Base-by-base conservation (phyloP, 2,888 invertebrate species). In the Nomada lathburiana region DNA sequence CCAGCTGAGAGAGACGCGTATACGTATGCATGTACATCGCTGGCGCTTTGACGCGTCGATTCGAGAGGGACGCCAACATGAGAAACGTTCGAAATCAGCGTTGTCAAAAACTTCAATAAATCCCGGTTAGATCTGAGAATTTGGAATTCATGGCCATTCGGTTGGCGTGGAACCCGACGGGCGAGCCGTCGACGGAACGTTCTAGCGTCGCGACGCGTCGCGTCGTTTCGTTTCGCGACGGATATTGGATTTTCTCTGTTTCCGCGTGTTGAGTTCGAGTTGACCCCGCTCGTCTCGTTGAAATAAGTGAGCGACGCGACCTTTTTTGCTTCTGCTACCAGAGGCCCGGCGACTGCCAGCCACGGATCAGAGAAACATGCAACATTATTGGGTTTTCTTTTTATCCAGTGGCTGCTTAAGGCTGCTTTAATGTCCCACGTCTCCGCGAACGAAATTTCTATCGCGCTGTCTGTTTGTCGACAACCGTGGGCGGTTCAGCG, bases 191-290 rank as follows among this genome's bases (percentile, higher is more conserved):
- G 71, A 13, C 60, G 65, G 65, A 77, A 77, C 26, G 71, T 72
- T 77, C 59, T 64, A 69, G 69, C 59, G 53, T 70, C 53, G 72
- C 36, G 36, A 36, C 36, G 36, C 36, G 36, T 36, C 36, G 36
- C 36, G 36, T 7, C 36, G 73, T 74, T 71, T 71, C 67, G 83
- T 83, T 83, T 82, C 57, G 71, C 79, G 73, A 75, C 87, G 86
- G 86, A 86, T 86, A 86, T 86, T 80, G 82, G 87, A 87, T 86
- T 86, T 81, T 77, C 86, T 79, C 70, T 77, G 85, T 78, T 86
- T 82, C 85, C 79, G 79, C 57, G 79, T 64, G 79, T 87, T 79
- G 82, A 60, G 64, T 85, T 73, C 70, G 73, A 69, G 79, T 85
- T 82, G 79, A 84, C 81, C 81, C 76, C 70, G 50, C 67, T 50